Evolutionary conservation across 2,888 invertebrate genomes (phyloP), one percentile per base, ranked within the genome.

Genomic region (Cylindroiulus punctatus): DNA sequence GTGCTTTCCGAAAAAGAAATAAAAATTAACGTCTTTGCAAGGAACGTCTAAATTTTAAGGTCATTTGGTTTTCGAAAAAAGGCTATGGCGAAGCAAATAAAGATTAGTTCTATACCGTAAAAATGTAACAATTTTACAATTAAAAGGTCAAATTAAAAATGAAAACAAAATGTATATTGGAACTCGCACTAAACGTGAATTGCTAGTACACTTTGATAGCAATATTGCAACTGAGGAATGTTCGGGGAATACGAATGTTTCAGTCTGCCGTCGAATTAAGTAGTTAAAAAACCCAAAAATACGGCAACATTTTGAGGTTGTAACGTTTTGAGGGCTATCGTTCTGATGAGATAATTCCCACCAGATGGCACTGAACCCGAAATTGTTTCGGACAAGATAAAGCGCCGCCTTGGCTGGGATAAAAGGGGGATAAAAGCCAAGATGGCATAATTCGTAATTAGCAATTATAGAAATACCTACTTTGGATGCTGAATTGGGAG

Each of bases 391-490:
- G 22, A 57, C 22, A 57, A 57, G 5, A 57, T 10, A 65, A n/a
- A 65, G 26, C 26, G 22, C 65, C 65, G 65, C 65, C 65, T 26
- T n/a, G 65, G 65, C 65, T 65, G n/a, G 65, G 26, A 26, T 65
- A 26, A 65, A 26, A 65, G 65, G 26, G 52, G 52, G 14, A 52
- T 14, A n/a, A 65, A 65, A 22, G 26, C 26, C 7, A 65, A 65
- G 65, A 65, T 65, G 65, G 65, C 65, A 26, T 65, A 65, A 65
- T 65, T 65, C 26, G 65, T 65, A 65, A 65, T 65, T 65, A 65
- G 65, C 65, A 65, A 65, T 65, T 65, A 65, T 65, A 65, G n/a
- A 65, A 65, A 65, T 65, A 65, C 65, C n/a, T 65, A 65, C 65
- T 65, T 65, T 22, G 22, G 17, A 22, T 36, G 42, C 17, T 82